Evolutionary conservation across 2,113 vertebrate species (phyloP).

Genomic region (Psittacula cyanocephala): DNA sequence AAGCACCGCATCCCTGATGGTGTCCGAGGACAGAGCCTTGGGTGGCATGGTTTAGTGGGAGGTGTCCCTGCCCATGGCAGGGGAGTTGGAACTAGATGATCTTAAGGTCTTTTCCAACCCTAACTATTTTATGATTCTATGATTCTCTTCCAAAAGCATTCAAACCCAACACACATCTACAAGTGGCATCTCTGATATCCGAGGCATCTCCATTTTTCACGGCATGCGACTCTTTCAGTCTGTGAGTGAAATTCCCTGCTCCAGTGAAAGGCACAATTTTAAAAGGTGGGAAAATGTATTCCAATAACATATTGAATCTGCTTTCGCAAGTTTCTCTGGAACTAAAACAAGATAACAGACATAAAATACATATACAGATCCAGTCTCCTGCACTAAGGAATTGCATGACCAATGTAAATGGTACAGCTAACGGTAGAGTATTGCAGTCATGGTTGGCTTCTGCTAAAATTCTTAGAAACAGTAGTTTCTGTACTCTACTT

Average conservation of each 20-base stretch:
- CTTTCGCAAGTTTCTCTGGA: not conserved
- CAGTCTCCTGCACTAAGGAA: not conserved
- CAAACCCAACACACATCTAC: not conserved
- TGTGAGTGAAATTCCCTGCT: not conserved
- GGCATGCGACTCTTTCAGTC: not conserved
- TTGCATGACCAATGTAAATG: not conserved
- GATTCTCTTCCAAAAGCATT: not conserved
- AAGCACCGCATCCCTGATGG: too few species aligned
- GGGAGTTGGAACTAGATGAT: too few species aligned
- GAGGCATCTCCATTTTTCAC: not conserved
- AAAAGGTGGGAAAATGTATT: not conserved
- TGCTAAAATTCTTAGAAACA: not conserved
- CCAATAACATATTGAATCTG: not conserved
- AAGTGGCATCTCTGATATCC: not conserved
- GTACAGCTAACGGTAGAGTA: not conserved
- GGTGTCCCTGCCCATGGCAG: too few species aligned
- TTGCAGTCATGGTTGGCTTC: not conserved
- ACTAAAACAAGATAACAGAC: not conserved
- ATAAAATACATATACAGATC: not conserved
- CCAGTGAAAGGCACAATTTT: not conserved
- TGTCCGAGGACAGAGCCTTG: too few species aligned
- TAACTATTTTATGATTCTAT: too few species aligned
- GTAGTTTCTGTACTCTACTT: not conserved
- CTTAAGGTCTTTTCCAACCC: too few species aligned
- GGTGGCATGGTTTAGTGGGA: too few species aligned